phyloP scores from a whole-genome alignment of 2,113 vertebrate species.

The Ahaetulla prasina region DNA sequence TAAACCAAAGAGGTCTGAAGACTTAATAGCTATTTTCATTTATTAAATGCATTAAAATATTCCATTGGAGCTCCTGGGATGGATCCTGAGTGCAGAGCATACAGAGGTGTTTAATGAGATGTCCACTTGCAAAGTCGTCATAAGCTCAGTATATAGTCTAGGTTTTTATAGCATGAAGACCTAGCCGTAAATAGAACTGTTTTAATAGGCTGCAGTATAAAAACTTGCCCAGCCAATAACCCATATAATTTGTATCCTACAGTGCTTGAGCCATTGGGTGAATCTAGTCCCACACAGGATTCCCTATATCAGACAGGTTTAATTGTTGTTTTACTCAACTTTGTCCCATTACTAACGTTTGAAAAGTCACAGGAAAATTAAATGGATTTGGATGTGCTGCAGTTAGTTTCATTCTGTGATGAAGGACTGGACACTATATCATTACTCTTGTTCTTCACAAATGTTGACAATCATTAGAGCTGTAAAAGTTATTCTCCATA shows the following conservation, averaged over 20 bases:
- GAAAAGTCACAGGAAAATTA: neutral
- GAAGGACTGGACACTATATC: neutral
- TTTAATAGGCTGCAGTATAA: slow-evolving; percentile 69
- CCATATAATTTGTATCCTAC: slow-evolving; percentile 63
- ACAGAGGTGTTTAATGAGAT: slow-evolving; percentile 66
- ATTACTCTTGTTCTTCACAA: neutral
- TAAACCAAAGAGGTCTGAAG: slow-evolving; percentile 56
- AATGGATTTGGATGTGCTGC: neutral
- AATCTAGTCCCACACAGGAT: slow-evolving; percentile 49
- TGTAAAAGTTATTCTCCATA: neutral
- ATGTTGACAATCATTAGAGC: neutral
- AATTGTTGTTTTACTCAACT: slow-evolving; percentile 50
- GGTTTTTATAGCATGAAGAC: slow-evolving; percentile 67
- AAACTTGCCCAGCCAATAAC: slow-evolving; percentile 71
- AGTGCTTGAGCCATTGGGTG: slow-evolving; percentile 59
- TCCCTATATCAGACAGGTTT: slow-evolving; percentile 34
- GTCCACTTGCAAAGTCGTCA: slow-evolving; percentile 68
- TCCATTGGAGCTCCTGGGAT: slow-evolving; percentile 63
- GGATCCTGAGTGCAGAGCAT: slow-evolving; percentile 61
- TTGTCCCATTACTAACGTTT: slow-evolving; percentile 3
- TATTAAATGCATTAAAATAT: slow-evolving; percentile 69
- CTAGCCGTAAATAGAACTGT: slow-evolving; percentile 69
- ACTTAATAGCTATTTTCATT: slow-evolving; percentile 65
- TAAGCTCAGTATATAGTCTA: slow-evolving; percentile 60
- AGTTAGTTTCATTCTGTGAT: neutral